A percentile compares a stretch with the other conserved stretches of the same genome.
These are phyloP conservation scores for Alosa alosa DNA, from an alignment of 2,113 vertebrate genomes.

Conservation along the genomic window DNA sequence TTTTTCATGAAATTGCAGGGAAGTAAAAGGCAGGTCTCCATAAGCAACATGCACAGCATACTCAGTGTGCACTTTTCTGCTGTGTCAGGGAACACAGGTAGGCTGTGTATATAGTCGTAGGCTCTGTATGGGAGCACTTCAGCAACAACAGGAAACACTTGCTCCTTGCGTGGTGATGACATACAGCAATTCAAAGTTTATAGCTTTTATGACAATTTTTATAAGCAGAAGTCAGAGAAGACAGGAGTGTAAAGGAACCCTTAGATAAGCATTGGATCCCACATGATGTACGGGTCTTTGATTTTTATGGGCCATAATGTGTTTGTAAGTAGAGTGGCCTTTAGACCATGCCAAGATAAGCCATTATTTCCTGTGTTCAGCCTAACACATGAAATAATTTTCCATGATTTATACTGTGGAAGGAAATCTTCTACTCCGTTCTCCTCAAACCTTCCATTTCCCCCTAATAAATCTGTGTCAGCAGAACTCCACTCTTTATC, in stretches of 20 bases:
- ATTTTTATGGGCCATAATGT: neutral
- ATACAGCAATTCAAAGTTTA: neutral
- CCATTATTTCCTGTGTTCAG: neutral
- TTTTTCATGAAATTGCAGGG: neutral
- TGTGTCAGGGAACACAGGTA: neutral
- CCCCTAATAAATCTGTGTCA: neutral
- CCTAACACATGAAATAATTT: neutral
- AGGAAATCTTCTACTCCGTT: neutral
- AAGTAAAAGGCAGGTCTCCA: neutral
- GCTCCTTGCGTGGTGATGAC: neutral
- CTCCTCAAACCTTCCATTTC: neutral
- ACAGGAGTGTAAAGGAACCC: neutral
- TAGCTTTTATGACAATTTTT: neutral
- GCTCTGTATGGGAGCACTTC: neutral
- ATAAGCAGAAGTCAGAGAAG: neutral
- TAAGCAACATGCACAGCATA: neutral
- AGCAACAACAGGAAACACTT: neutral
- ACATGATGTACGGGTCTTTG: neutral
- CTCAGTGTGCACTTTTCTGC: neutral
- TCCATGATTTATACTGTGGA: no score
- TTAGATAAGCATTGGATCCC: neutral
- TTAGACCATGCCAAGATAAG: conserved; percentile 4
- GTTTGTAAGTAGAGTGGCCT: neutral
- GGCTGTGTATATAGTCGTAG: neutral
- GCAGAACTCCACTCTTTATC: neutral